Conservation (phyloP, 2,113 vertebrate genomes). For the Camarhynchus parvulus region DNA sequence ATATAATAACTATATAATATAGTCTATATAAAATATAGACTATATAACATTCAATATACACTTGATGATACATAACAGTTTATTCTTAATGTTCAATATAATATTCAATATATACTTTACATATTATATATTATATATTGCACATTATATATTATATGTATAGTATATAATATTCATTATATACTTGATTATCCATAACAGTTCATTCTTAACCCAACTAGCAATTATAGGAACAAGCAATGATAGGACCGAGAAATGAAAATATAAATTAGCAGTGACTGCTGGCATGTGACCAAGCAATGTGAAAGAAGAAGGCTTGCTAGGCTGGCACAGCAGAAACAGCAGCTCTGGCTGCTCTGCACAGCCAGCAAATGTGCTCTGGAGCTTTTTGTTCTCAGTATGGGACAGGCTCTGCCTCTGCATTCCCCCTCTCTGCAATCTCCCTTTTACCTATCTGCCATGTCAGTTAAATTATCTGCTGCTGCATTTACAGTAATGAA, state of each 20-base stretch:
- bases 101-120: too few species aligned
- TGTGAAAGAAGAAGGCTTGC: neutral
- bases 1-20: too few species aligned
- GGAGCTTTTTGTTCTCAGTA: neutral
- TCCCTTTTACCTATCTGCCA: neutral
- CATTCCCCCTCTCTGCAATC: neutral
- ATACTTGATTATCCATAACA: neutral
- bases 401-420: neutral
- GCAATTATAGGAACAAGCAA: neutral
- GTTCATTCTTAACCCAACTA: neutral
- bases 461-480: neutral
- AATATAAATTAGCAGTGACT: neutral
- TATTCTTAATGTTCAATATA: too few species aligned
- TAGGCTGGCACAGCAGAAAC: neutral
- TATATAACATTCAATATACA: too few species aligned
- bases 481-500: neutral
- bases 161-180: too few species aligned
- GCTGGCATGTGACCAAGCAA: neutral
- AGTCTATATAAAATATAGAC: too few species aligned
- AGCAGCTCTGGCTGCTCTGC: neutral
- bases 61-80: too few species aligned
- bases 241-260: neutral
- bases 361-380: neutral
- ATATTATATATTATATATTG: too few species aligned
- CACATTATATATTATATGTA: too few species aligned